Base-by-base conservation (phyloP, 2,888 invertebrate species). In the Cryptus armator region DNA sequence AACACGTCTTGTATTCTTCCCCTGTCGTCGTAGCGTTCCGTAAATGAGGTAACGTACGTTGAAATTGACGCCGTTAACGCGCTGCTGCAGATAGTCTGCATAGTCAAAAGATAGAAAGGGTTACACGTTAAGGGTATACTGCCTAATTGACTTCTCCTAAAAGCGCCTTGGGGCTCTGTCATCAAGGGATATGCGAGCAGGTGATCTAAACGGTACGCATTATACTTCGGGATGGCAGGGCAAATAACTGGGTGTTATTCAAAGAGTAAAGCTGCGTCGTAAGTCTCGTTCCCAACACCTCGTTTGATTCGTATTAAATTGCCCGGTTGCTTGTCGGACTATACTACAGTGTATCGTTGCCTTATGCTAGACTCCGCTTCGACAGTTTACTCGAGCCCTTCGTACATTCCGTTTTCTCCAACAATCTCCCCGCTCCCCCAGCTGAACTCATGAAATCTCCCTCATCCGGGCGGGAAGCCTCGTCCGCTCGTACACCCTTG, bases 261-360 rank as follows among this genome's bases (percentile, higher is more conserved):
- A 59, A 81, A 74, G 74, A 74, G 29, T 67, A 75, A 68, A 9
- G 86, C 79, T 51, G 67, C 56, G 46, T 48, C 37, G 67, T 77
- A 68, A 68, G 37, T 70, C 85, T 87, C 86, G 80, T 89, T 80
- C 79, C 88, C 87, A 89, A 90, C 90, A 87, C 87, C 87, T 88
- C 89, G 87, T 88, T 89, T 89, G 87, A 88, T 89, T 88, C 89
- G 84, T 87, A 89, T 90, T 89, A 88, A 90, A 90, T 89, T 84
- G 86, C 88, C 79, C 80, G 82, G 85, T 67, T 74, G 37, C 24
- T 53, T 67, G 53, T 19, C 59, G 16, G 43, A 59, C 74, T 14
- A 56, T 16, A 12, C 19, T 46, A 29, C 16, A 14, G 44, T 9
- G 7, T 19, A 29, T 10, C 46, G 24, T 24, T 48, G n/a, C 32